Conservation (phyloP, 1,140 invertebrate genomes). For the Belonocnema kinseyi region DNA sequence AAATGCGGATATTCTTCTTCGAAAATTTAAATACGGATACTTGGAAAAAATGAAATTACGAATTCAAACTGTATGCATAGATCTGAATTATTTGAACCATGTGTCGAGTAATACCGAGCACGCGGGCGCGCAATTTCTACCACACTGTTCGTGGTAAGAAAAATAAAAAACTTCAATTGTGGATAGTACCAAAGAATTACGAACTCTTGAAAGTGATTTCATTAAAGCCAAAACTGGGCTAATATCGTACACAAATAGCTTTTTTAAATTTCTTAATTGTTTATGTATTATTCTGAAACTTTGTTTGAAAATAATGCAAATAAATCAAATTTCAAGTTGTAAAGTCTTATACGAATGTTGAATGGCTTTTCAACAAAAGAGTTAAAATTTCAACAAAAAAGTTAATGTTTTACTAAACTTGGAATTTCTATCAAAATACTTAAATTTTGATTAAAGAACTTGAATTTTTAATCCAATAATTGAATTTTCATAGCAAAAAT, state of each 20-base stretch:
- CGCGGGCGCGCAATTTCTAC: conserved; percentile 15
- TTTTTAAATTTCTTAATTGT: neutral
- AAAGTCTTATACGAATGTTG: too few species aligned
- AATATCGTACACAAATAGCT: neutral
- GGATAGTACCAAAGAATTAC: conserved; percentile 15
- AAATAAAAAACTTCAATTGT: neutral
- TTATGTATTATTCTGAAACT: too few species aligned
- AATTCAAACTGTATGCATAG: conserved; percentile 25
- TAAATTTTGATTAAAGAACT: too few species aligned
- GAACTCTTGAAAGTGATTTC: neutral
- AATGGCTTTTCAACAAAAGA: too few species aligned
- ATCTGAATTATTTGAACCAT: conserved; percentile 30
- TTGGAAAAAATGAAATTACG: conserved; percentile 25
- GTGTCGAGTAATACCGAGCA: conserved; percentile 29
- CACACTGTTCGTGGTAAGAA: conserved; percentile 24
- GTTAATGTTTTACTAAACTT: too few species aligned
- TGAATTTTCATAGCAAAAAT: too few species aligned
- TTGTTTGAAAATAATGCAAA: too few species aligned
- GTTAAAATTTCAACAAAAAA: too few species aligned
- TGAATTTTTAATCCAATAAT: too few species aligned
- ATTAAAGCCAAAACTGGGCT: neutral
- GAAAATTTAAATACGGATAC: conserved; percentile 16
- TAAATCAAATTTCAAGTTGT: too few species aligned
- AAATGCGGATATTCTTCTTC: conserved; percentile 13
- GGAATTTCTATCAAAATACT: too few species aligned